Percentiles rank a stretch among this genome's conserved stretches.
These are phyloP conservation scores for Camponotus vicinus DNA, from an alignment of 1,140 invertebrate species.

Conservation along the genomic window DNA sequence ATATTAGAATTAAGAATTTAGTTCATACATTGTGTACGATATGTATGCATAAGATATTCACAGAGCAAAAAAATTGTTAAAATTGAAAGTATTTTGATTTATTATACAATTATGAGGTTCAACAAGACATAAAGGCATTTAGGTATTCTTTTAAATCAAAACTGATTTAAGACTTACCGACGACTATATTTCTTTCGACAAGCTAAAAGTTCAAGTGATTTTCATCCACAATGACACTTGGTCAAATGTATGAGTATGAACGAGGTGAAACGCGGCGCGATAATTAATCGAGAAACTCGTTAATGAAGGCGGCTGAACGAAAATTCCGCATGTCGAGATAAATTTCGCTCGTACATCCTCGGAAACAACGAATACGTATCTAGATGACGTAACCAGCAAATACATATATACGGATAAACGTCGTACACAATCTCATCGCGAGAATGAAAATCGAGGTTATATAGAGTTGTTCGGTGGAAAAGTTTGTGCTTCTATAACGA, in stretches of 20 bases:
- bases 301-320: conserved; percentile 50
- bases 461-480: conserved; percentile 4
- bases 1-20: not conserved
- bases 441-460: not conserved
- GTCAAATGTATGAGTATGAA: not conserved
- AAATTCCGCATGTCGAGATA: conserved; percentile 27
- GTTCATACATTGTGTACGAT: not conserved
- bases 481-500: conserved; percentile 21
- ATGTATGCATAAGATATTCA: not conserved
- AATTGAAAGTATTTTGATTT: not conserved
- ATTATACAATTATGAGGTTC: not conserved
- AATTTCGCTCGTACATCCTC: not conserved
- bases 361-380: conserved; percentile 39
- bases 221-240: conserved; percentile 26
- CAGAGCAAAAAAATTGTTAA: not conserved
- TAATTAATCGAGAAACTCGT: conserved; percentile 61
- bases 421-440: not conserved
- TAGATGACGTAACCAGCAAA: conserved; percentile 26
- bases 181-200: not conserved
- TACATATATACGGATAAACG: conserved; percentile 8
- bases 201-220: conserved; percentile 29
- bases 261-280: conserved; percentile 8
- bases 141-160: not conserved
- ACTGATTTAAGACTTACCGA: not conserved
- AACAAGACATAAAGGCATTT: not conserved